Evolutionary conservation across 2,113 vertebrate genomes (phyloP).

Genomic region (Corvus cornix): DNA sequence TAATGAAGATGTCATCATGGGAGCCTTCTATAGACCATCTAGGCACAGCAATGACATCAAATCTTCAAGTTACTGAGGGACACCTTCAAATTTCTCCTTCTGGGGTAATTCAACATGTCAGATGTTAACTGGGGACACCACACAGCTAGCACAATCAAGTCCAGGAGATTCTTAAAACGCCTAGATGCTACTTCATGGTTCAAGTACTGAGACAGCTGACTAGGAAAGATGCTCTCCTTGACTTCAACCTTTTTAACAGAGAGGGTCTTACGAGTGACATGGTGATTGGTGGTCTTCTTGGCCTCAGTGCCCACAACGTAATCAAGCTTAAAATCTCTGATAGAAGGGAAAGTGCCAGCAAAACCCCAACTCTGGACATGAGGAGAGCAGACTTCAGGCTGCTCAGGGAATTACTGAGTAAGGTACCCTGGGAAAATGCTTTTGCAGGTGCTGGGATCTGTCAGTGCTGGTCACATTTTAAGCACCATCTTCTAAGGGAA

Average conservation of each 20-base stretch:
- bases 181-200: background rate
- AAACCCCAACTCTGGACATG: background rate
- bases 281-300: background rate
- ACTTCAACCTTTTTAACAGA: background rate
- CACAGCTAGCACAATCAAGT: background rate
- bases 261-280: background rate
- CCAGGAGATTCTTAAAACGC: background rate
- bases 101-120: background rate
- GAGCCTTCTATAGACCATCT: background rate
- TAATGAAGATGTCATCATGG: background rate
- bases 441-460: rapidly evolving
- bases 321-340: background rate
- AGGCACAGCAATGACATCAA: background rate
- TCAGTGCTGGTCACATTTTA: background rate
- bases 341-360: background rate
- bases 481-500: no score
- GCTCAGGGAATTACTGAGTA: background rate
- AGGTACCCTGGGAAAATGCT: background rate
- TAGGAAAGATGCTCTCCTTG: background rate
- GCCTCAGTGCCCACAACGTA: background rate
- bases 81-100: background rate
- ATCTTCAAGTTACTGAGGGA: background rate
- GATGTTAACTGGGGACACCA: background rate
- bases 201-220: background rate
- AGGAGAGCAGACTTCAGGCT: background rate